Evolutionary conservation across 2,113 vertebrate species (phyloP), one percentile per base, ranked within the genome.

Genomic region (Pelusios castaneus): DNA sequence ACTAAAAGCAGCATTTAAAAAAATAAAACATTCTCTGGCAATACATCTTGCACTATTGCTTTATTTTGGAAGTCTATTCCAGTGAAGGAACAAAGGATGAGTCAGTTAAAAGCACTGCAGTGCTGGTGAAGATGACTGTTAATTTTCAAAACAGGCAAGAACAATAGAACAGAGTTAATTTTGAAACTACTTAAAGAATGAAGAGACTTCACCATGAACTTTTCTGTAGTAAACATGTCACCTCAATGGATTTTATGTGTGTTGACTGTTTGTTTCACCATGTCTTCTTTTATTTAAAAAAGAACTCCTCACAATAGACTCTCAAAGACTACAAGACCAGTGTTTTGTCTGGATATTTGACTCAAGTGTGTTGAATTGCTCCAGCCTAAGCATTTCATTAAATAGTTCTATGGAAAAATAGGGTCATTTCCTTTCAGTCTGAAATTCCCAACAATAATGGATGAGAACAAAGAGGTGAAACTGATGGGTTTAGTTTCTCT

Each of bases 81-180:
- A 0, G 38, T 92, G 87, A 88, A n/a, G 89, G 92, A 95, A 84
- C 56, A 91, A n/a, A 2, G 1, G 76, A 85, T 96, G 94, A 95
- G 94, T 95, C 93, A 95, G 93, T 94, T 96, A 90, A 97, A 93
- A 97, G 91, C 82, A 77, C 73, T 83, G 41, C 87, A 85, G 52
- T 87, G 43, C 89, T 95, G 56, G 34, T 82, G 91, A 91, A 95
- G 92, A 95, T 96, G 2, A 49, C 89, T 95, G 85, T 92, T 82
- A 94, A 56, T 95, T 96, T 92, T 87, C 80, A 92, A 89, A 92
- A 82, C 60, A 91, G 85, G 76, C 85, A 43, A 25, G 86, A 94
- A 85, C 25, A 92, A 27, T 85, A 54, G 86, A 91, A 38, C 52
- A 27, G 60, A 91, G 80, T 73, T 87, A 89, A 87, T 91, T 95